Evolutionary conservation across 1,140 invertebrate genomes (phyloP), one percentile per base, ranked within the genome.

Genomic region (Drosophila sp.): DNA sequence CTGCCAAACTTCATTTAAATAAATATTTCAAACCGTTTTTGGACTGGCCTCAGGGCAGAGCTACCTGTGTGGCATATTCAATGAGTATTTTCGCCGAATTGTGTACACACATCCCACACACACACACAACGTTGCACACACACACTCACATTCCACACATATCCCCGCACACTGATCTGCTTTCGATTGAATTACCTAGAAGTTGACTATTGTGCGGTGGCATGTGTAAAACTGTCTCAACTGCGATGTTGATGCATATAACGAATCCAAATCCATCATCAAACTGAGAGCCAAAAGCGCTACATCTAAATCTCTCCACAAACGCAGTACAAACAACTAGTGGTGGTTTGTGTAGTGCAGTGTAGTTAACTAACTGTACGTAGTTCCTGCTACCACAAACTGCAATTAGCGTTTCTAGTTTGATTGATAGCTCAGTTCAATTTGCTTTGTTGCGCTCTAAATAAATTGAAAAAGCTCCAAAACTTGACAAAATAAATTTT

Each of bases 41-140:
- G 27, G 67, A 16, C 51, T 18, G 43, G 34, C 51, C 61, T 40
- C 16, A 36, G 51, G 61, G 25, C 51, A 38, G 41, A 46, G 32
- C 43, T 71, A 71, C 67, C 67, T 71, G 67, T 65, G 9, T 43
- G 16, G 67, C 67, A 71, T 71, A 71, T 65, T 71, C 41, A 48
- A 65, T 71, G 61, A 41, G 50, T 32, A 16, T 59, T 64, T 71
- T 56, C 67, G 25, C 9, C 34, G 67, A 65, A 71, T 18, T 57
- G 25, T 16, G 40, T 29, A 46, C n/a, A 65, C 51, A 64, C 61
- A 16, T 43, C 27, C 6, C 16, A 7, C 29, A 16, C 18, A 46
- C 50, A 7, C 9, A 36, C 9, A 21, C 41, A 7, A n/a, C n/a
- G n/a, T n/a, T n/a, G n/a, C 11, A 38, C 21, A 27, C 32, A n/a